Evolutionary conservation across 2,113 vertebrate genomes (phyloP).

Genomic region (Polyodon spathula): DNA sequence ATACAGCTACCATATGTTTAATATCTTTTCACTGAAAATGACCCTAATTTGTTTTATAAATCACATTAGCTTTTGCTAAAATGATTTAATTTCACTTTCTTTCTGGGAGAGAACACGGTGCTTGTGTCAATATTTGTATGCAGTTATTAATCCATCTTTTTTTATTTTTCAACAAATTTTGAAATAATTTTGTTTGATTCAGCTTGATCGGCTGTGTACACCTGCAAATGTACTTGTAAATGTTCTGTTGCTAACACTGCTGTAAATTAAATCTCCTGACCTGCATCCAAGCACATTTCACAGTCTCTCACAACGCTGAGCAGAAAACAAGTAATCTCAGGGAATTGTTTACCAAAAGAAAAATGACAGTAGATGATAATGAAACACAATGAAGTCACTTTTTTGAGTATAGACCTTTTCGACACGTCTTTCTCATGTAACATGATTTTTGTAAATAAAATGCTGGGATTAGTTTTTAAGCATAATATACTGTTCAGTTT

Average conservation of each 20-base stretch:
- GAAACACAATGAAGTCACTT: not conserved
- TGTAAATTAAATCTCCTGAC: conserved; percentile 47
- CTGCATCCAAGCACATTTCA: conserved; percentile 40
- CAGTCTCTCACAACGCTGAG: conserved; percentile 42
- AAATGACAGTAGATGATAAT: conserved; percentile 8
- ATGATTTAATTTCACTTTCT: conserved; percentile 27
- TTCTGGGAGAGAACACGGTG: conserved; percentile 29
- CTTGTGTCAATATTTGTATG: conserved; percentile 35
- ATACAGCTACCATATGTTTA: conserved; percentile 42
- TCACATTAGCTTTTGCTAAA: conserved; percentile 33
- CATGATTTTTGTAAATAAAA: too few relatives aligned
- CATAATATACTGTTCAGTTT: not conserved
- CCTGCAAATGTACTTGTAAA: conserved; percentile 42
- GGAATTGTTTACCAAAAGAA: not conserved
- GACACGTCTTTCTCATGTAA: too few relatives aligned
- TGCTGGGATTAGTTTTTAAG: not conserved
- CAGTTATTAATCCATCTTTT: conserved; percentile 46
- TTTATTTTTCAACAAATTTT: conserved; percentile 53
- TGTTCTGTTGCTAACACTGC: conserved; percentile 54
- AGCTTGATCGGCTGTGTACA: conserved; percentile 51
- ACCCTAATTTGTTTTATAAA: conserved; percentile 30
- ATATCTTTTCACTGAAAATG: conserved; percentile 23
- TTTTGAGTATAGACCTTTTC: not conserved
- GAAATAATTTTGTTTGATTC: conserved; percentile 41
- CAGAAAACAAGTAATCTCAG: conserved; percentile 42